phyloP scores from a whole-genome alignment of 2,888 invertebrate genomes.

The Andrena chrysosceles region DNA sequence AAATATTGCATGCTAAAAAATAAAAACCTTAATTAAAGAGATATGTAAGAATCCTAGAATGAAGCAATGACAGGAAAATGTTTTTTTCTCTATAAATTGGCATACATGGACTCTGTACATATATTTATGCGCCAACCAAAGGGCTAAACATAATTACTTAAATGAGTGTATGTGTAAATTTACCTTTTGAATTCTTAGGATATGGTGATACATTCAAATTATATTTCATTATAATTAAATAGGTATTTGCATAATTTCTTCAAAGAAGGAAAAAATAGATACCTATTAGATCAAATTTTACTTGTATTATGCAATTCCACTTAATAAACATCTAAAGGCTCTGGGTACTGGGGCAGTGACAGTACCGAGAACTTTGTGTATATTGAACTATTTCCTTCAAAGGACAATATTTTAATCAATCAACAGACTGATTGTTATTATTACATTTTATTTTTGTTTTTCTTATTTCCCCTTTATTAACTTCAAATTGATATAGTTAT shows the following conservation, averaged over 20 bases:
- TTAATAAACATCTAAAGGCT: slow-evolving; percentile 43
- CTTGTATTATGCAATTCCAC: slow-evolving; percentile 6
- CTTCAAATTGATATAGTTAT: slow-evolving; percentile 13
- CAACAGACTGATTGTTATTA: slow-evolving; percentile 40
- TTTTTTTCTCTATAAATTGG: too few species aligned
- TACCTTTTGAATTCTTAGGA: background rate
- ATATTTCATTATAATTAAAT: slow-evolving; percentile 5
- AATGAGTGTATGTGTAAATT: background rate
- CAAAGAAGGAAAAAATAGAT: slow-evolving; percentile 8
- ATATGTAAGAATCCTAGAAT: too few species aligned
- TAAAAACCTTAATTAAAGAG: too few species aligned
- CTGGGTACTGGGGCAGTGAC: slow-evolving; percentile 80
- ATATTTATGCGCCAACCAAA: too few species aligned
- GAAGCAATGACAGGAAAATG: too few species aligned
- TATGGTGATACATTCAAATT: background rate
- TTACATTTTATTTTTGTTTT: background rate
- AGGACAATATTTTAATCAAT: slow-evolving; percentile 8
- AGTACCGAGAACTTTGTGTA: slow-evolving; percentile 66
- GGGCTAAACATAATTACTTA: background rate
- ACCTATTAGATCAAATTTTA: slow-evolving; percentile 1
- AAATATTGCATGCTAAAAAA: too few species aligned
- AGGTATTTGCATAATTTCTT: slow-evolving; percentile 10
- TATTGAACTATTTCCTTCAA: slow-evolving; percentile 7
- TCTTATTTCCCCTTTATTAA: too few species aligned
- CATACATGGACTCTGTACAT: too few species aligned